phyloP scores from a whole-genome alignment of 1,140 invertebrate species.

The Lucilia cuprina region DNA sequence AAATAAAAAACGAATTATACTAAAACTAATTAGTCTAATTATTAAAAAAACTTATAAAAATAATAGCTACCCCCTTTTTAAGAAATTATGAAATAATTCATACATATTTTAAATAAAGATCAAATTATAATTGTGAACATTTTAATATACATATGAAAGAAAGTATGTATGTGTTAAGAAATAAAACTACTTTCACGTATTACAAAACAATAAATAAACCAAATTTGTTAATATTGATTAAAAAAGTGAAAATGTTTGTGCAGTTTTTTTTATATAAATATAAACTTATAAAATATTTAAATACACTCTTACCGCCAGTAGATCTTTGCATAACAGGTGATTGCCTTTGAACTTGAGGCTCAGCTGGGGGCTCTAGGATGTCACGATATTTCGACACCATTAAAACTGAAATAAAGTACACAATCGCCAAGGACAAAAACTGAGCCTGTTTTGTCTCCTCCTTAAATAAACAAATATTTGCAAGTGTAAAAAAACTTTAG shows the following conservation, averaged over 20 bases:
- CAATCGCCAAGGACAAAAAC: constrained; percentile 97
- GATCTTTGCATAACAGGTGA: constrained; percentile 59
- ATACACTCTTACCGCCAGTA: constrained; percentile 54
- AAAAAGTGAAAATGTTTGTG: constrained; percentile 35
- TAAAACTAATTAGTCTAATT: constrained; percentile 27
- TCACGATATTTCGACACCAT: constrained; percentile 99
- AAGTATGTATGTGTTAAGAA: background rate
- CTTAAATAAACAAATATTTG: constrained; percentile 66
- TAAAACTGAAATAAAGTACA: constrained; percentile 98
- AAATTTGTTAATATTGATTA: background rate
- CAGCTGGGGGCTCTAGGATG: constrained; percentile 90
- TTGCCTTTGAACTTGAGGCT: constrained; percentile 58
- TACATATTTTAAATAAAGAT: background rate
- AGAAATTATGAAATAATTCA: background rate
- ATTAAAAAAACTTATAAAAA: constrained; percentile 5
- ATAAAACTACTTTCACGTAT: background rate
- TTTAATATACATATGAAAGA: background rate
- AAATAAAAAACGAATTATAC: background rate
- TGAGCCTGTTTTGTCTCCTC: constrained; percentile 99
- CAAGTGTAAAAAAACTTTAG: background rate
- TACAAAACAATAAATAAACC: background rate
- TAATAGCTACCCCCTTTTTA: constrained; percentile 39
- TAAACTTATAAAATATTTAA: constrained; percentile 18
- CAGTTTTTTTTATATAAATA: constrained; percentile 36
- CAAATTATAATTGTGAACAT: constrained; percentile 2